Conservation (phyloP, 1,140 invertebrate genomes). For the Popillia japonica region DNA sequence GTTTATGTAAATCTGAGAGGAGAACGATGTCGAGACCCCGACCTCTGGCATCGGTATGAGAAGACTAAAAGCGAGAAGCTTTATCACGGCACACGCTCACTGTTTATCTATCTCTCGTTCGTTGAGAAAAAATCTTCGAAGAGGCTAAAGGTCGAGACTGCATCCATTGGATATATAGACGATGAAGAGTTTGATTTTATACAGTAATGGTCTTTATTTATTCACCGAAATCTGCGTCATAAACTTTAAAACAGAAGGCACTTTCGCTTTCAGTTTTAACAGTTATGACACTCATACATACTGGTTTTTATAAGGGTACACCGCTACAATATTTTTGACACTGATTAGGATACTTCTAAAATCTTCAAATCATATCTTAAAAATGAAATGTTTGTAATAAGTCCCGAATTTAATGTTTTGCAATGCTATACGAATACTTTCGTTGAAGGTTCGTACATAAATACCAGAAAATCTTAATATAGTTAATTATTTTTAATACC, state of each 20-base stretch:
- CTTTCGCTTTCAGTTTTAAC: background rate
- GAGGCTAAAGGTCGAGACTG: conserved; percentile 15
- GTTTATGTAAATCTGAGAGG: conserved; percentile 29
- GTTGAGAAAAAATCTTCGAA: conserved; percentile 6
- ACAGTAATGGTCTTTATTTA: background rate
- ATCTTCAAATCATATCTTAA: too few relatives aligned
- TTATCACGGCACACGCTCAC: conserved; percentile 24
- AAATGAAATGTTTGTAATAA: too few relatives aligned
- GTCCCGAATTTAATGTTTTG: too few relatives aligned
- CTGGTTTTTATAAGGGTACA: too few relatives aligned
- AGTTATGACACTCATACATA: too few relatives aligned
- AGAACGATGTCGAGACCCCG: conserved; percentile 32
- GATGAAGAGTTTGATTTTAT: background rate
- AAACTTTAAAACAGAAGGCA: background rate
- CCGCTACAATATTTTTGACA: too few relatives aligned
- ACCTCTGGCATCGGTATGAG: conserved; percentile 21
- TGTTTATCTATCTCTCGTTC: conserved; percentile 9
- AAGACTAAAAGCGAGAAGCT: conserved; percentile 24
- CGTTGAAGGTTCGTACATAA: too few relatives aligned
- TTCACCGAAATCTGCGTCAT: background rate
- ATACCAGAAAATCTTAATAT: too few relatives aligned
- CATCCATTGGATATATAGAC: background rate
- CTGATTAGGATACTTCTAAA: too few relatives aligned
- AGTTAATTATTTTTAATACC: too few relatives aligned
- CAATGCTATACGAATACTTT: too few relatives aligned